These are phyloP conservation scores for Bombycilla garrulus DNA, from an alignment of 2,113 vertebrate species.

Conservation along the genomic window DNA sequence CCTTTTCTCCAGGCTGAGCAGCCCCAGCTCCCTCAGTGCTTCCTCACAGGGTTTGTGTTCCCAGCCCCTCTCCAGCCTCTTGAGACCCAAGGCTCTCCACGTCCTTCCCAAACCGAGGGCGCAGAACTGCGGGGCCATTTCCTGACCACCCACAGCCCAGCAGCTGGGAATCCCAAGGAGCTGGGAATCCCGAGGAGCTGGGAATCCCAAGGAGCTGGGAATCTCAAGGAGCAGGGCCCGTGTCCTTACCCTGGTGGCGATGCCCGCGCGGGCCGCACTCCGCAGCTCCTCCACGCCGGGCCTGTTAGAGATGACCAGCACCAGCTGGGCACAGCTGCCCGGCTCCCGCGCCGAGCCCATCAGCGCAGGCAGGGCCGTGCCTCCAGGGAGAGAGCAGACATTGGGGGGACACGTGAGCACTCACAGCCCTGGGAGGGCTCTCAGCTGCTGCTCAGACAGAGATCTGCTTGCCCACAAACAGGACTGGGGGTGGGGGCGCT, in stretches of 20 bases:
- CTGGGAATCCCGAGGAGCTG: background rate
- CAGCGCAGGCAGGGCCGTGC: slow-evolving; percentile 82
- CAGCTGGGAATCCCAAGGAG: background rate
- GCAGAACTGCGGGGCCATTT: background rate
- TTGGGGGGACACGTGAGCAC: background rate
- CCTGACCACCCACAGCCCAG: background rate
- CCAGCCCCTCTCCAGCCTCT: too few relatives aligned
- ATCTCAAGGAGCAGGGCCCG: accelerated
- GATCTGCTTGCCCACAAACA: background rate
- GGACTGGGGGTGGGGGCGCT: background rate
- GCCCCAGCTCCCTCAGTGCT: too few relatives aligned
- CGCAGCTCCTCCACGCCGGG: slow-evolving; percentile 81
- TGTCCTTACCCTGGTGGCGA: slow-evolving; percentile 78
- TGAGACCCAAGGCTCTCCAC: too few relatives aligned
- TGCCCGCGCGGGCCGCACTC: slow-evolving; percentile 80
- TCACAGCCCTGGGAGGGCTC: background rate
- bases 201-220: background rate
- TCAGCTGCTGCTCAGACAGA: background rate
- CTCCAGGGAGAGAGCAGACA: slow-evolving; percentile 56
- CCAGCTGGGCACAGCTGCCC: slow-evolving; percentile 78
- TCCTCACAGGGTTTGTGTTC: too few relatives aligned
- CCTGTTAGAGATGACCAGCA: slow-evolving; percentile 85
- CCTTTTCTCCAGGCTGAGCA: too few relatives aligned
- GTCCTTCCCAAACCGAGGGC: too few relatives aligned
- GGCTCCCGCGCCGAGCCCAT: slow-evolving; percentile 76